Evolutionary conservation across 1,140 invertebrate genomes (phyloP).

Genomic region (Fragariocoptes setiger): DNA sequence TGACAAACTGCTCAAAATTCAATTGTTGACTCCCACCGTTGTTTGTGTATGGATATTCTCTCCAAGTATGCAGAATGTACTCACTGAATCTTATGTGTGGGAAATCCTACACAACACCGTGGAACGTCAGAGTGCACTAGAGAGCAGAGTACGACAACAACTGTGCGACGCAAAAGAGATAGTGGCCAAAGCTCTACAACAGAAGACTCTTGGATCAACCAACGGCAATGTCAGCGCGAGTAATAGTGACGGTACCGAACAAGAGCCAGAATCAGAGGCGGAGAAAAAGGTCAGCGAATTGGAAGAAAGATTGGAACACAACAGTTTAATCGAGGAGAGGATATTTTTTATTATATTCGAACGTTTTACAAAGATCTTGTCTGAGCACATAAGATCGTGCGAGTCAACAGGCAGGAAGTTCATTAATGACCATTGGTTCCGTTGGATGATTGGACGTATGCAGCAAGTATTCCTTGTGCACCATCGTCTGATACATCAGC

Average conservation of each 20-base stretch:
- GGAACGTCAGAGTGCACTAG: slow-evolving; percentile 81
- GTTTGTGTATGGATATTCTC: slow-evolving; percentile 98
- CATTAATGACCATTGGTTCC: slow-evolving; percentile 84
- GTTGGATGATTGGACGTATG: slow-evolving; percentile 70
- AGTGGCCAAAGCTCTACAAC: too few species aligned
- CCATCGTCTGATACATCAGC: slow-evolving; percentile 88
- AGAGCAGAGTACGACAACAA: slow-evolving; percentile 50
- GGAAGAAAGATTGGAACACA: too few species aligned
- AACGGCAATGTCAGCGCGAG: too few species aligned
- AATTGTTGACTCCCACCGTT: slow-evolving; percentile 77
- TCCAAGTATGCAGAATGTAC: slow-evolving; percentile 67
- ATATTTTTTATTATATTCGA: slow-evolving; percentile 89
- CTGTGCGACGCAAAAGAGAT: slow-evolving; percentile 53
- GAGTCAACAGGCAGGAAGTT: slow-evolving; percentile 72
- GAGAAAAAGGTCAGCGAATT: slow-evolving; percentile 25
- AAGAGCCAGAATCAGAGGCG: too few species aligned
- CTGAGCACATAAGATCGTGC: slow-evolving; percentile 68
- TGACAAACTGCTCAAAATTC: slow-evolving; percentile 86
- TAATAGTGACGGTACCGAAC: too few species aligned
- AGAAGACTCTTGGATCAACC: too few species aligned
- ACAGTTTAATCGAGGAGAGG: slow-evolving; percentile 34
- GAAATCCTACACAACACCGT: slow-evolving; percentile 83
- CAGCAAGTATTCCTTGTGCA: slow-evolving; percentile 87
- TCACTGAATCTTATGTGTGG: slow-evolving; percentile 84
- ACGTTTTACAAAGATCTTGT: slow-evolving; percentile 77